Percentiles rank a stretch among this genome's conserved stretches.
Conservation (phyloP, 1,140 invertebrate genomes). For the Drosophila mojavensis region DNA sequence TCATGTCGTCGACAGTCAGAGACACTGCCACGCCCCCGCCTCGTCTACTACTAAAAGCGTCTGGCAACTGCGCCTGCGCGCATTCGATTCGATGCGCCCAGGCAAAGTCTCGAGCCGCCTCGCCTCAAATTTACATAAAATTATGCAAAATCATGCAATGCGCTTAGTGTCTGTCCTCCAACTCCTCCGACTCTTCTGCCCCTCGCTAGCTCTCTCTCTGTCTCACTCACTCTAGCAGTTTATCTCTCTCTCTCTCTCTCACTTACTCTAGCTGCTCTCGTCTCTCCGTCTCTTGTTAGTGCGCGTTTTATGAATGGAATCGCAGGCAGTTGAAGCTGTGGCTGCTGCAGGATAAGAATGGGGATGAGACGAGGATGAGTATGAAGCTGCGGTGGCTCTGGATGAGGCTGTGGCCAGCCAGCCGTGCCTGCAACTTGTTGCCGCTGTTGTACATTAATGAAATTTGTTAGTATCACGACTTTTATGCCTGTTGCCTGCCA, state of each 20-base stretch:
- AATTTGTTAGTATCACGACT: slow-evolving; percentile 83
- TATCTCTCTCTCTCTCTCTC: neutral
- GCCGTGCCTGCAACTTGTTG: slow-evolving; percentile 74
- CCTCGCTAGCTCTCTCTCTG: neutral
- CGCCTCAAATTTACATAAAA: slow-evolving; percentile 78
- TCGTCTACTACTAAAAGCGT: slow-evolving; percentile 23
- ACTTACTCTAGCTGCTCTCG: neutral
- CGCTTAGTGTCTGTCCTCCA: slow-evolving; percentile 69
- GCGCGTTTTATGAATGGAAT: slow-evolving; percentile 78
- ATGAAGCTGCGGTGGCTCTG: slow-evolving; percentile 3
- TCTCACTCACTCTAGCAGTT: neutral
- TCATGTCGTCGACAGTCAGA: slow-evolving; percentile 63
- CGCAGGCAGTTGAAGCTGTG: slow-evolving; percentile 33
- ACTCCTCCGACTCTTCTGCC: slow-evolving; percentile 34
- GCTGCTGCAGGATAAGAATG: slow-evolving; percentile 3
- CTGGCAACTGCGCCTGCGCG: slow-evolving; percentile 35
- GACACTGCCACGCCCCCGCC: slow-evolving; percentile 69
- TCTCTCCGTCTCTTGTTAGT: slow-evolving; percentile 43
- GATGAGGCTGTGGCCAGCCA: slow-evolving; percentile 33
- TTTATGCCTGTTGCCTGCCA: slow-evolving; percentile 74
- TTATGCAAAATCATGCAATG: slow-evolving; percentile 84
- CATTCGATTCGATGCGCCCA: slow-evolving; percentile 26
- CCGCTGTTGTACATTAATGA: slow-evolving; percentile 81
- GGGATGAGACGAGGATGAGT: slow-evolving; percentile 8
- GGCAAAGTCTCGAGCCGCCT: slow-evolving; percentile 47